Conservation (phyloP, 2,113 vertebrate genomes). For the Poeciliopsis occidentalis region DNA sequence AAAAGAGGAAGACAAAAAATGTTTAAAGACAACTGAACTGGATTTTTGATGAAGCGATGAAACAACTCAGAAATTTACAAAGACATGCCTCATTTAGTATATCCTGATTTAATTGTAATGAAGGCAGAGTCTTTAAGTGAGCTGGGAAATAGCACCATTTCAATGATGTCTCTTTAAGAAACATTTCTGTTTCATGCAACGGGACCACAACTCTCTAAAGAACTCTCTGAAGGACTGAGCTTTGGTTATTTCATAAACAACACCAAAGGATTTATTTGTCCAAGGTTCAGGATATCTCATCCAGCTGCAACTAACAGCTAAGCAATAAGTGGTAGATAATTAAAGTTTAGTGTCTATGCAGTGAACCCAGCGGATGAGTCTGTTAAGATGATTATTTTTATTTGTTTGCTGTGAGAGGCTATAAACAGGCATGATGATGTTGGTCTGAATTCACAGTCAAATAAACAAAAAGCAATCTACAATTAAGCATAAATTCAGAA, state of each 20-base stretch:
- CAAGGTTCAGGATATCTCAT: not conserved
- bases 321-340: not conserved
- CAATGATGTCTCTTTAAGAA: slow-evolving; percentile 20
- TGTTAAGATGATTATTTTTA: not conserved
- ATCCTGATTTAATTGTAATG: slow-evolving; percentile 15
- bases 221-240: not conserved
- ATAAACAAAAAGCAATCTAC: not conserved
- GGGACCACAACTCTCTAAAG: not conserved
- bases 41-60: slow-evolving; percentile 42
- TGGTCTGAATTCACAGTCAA: not conserved
- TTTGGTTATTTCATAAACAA: not conserved
- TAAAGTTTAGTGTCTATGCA: not conserved
- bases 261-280: not conserved
- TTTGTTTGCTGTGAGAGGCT: not conserved
- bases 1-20: not conserved
- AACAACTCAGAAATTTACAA: slow-evolving; percentile 25
- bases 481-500: not conserved
- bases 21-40: slow-evolving; percentile 11
- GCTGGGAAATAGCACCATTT: slow-evolving; percentile 36
- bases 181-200: slow-evolving; percentile 10
- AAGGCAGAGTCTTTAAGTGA: slow-evolving; percentile 24
- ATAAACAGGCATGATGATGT: not conserved
- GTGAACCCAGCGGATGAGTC: not conserved
- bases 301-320: not conserved
- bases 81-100: slow-evolving; percentile 51